Evolutionary conservation across 2,797 vertebrate genomes (phyloP).

Genomic region (Meriones psammophilus): DNA sequence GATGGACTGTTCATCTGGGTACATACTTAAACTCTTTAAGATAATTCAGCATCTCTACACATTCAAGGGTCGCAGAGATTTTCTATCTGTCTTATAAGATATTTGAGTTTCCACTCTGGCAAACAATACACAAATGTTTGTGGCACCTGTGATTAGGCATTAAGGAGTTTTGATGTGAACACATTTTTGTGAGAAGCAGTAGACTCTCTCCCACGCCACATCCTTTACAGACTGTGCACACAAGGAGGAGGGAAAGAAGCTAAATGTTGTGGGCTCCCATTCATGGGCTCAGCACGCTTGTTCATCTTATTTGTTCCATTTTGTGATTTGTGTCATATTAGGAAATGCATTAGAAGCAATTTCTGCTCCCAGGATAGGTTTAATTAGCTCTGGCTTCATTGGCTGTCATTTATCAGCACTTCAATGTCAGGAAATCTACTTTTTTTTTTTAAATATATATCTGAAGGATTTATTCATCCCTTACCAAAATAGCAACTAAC

Average conservation of each 20-base stretch:
- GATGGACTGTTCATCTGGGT: neutral
- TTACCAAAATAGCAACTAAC: slow-evolving; percentile 50
- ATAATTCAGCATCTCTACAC: neutral
- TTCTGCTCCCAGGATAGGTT: slow-evolving; percentile 64
- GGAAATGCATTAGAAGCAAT: slow-evolving; percentile 58
- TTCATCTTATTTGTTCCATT: slow-evolving; percentile 54
- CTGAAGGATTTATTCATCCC: slow-evolving; percentile 43
- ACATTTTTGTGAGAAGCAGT: neutral
- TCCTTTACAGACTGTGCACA: neutral
- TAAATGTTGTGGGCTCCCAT: neutral
- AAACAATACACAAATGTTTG: slow-evolving; percentile 42
- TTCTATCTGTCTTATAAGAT: neutral
- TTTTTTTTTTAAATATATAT: neutral
- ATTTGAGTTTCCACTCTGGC: neutral
- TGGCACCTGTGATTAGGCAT: neutral
- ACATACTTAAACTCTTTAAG: slow-evolving; percentile 9
- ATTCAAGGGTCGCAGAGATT: neutral
- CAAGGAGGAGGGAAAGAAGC: neutral
- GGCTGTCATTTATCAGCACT: slow-evolving; percentile 53
- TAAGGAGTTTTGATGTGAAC: neutral
- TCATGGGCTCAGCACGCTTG: neutral
- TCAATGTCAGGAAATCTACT: slow-evolving; percentile 42
- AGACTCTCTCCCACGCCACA: neutral
- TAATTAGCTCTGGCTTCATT: slow-evolving; percentile 59
- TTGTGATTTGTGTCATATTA: slow-evolving; percentile 65